Evolutionary conservation across 2,888 invertebrate species (phyloP), one percentile per base, ranked within the genome.

Genomic region (Petrolisthes manimaculis): DNA sequence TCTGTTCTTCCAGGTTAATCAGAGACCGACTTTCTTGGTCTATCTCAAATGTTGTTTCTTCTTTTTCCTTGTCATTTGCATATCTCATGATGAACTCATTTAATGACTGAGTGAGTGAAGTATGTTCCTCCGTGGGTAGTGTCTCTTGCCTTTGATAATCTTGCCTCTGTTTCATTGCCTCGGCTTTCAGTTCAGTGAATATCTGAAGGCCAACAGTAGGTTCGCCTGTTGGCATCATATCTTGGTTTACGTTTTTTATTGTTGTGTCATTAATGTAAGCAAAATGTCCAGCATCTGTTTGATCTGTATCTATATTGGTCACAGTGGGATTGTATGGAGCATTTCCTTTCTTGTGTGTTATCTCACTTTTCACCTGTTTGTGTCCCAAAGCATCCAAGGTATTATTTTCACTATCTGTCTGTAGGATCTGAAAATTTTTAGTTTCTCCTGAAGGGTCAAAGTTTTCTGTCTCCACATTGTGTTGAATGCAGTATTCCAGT

Each of bases 371-470:
- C 37, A 37, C 37, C 37, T 37, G 37, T 37, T 37, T 37, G 37
- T 37, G 37, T 37, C 37, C 37, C 37, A 2, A 1, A 37, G 37
- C 61, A 18, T 61, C 12, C 3, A 61, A 18, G 61, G 61, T 61
- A 61, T 9, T 61, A 12, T 61, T 9, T 9, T 12, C 1, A 4
- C 6, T 61, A 0, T 55, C 56, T n/a, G 18, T 56, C 3, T n/a
- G 18, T 12, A 67, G 24, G 18, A 67, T 53, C n/a, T 12, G 18
- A n/a, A 51, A 55, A 78, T 6, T 78, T 78, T 37, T 53, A n/a
- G 78, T 78, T 5, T 67, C 78, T 67, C 84, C 56, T 9, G 51
- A 24, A 75, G 54, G 54, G 53, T 86, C 80, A 71, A 71, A 79
- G 79, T 18, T 18, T 6, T 21, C 71, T 12, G 14, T 21, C n/a